phyloP scores from a whole-genome alignment of 2,113 vertebrate genomes.

The Peromyscus maniculatus region DNA sequence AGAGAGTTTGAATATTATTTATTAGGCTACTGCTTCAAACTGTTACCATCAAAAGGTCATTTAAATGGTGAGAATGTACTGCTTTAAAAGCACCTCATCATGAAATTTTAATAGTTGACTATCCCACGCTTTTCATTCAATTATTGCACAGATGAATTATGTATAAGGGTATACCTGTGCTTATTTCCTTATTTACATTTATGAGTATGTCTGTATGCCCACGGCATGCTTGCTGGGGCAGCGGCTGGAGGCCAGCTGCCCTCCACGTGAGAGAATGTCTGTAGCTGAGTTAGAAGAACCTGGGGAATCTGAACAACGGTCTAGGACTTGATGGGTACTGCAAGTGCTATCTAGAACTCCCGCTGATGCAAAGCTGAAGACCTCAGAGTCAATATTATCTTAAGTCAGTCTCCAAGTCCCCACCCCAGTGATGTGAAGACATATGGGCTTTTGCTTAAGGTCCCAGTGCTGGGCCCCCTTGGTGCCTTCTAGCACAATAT shows the following conservation, averaged over 20 bases:
- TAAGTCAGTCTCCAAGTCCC: neutral
- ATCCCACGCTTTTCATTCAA: constrained; percentile 53
- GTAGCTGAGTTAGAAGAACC: fast-evolving
- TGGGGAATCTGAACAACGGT: neutral
- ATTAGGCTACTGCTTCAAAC: neutral
- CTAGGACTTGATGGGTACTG: neutral
- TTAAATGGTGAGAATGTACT: constrained; percentile 11
- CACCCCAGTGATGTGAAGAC: no score
- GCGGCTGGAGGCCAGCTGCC: neutral
- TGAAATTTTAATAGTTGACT: constrained; percentile 68
- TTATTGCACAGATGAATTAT: constrained; percentile 56
- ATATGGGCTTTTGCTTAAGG: neutral
- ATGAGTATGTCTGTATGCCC: neutral
- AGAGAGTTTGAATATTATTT: constrained; percentile 29
- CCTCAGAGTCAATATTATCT: neutral
- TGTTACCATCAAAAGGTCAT: constrained; percentile 31
- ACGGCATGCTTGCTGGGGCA: fast-evolving
- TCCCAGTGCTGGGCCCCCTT: neutral
- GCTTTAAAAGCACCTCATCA: neutral
- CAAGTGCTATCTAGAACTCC: no score
- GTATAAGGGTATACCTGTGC: neutral
- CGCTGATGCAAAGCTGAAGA: neutral
- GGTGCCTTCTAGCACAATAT: neutral
- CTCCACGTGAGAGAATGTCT: neutral
- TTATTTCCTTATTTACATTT: constrained; percentile 31